phyloP scores from a whole-genome alignment of 2,113 vertebrate species.

The Ophiodon elongatus region DNA sequence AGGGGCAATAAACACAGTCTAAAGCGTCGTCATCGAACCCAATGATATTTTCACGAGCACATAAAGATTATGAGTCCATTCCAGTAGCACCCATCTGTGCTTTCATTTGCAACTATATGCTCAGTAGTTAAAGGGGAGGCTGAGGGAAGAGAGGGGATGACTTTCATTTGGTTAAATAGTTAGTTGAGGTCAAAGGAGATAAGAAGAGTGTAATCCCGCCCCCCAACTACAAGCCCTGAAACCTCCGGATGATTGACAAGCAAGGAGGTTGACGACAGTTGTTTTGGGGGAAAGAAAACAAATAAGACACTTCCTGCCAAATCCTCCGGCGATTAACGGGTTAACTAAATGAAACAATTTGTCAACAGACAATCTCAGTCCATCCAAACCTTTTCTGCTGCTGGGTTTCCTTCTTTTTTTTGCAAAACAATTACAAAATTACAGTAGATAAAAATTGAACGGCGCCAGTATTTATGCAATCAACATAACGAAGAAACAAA shows the following conservation, averaged over 20 bases:
- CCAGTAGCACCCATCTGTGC: slow-evolving; percentile 79
- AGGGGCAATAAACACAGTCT: slow-evolving; percentile 80
- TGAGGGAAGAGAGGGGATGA: slow-evolving; percentile 53
- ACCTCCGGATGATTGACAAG: slow-evolving; percentile 46
- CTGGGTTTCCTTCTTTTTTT: slow-evolving; percentile 82
- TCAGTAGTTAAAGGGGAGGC: slow-evolving; percentile 61
- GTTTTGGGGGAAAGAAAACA: slow-evolving; percentile 20
- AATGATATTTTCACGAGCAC: slow-evolving; percentile 87
- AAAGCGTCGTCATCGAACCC: slow-evolving; percentile 85
- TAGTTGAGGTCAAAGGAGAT: slow-evolving; percentile 73
- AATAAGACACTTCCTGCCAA: slow-evolving; percentile 54
- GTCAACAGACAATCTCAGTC: slow-evolving; percentile 95
- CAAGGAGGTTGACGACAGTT: slow-evolving; percentile 12
- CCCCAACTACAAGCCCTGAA: slow-evolving; percentile 12
- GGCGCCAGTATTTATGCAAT: slow-evolving; percentile 99
- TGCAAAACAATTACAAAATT: slow-evolving; percentile 99
- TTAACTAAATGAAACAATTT: slow-evolving; percentile 97
- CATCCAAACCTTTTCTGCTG: slow-evolving; percentile 79
- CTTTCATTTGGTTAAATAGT: slow-evolving; percentile 80
- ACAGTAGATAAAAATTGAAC: slow-evolving; percentile 97
- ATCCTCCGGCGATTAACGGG: slow-evolving; percentile 86
- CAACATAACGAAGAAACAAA: slow-evolving; percentile 99
- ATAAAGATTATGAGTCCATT: slow-evolving; percentile 84
- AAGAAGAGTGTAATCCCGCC: slow-evolving; percentile 12
- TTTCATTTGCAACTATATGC: slow-evolving; percentile 60